phyloP scores from a whole-genome alignment of 92 coral and sea anemone genomes.

The Scolanthus callimorphus region DNA sequence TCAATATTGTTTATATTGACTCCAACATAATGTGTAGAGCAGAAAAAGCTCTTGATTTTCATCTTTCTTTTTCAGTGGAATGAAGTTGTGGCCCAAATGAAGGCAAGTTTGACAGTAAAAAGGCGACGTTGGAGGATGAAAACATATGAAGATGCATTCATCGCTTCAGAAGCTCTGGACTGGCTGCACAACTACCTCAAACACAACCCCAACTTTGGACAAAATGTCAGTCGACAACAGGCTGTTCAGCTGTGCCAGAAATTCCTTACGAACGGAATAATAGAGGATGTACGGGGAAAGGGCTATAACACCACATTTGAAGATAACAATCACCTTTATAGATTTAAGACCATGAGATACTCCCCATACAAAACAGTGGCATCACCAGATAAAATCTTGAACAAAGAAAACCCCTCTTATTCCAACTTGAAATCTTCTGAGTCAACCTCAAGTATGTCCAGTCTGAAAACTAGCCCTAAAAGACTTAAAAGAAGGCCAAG shows the following conservation, averaged over 20 bases:
- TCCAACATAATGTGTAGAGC: too few species aligned
- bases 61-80: conserved; percentile 95
- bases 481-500: conserved; percentile 9
- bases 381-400: conserved; percentile 4
- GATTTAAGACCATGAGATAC: conserved; percentile 48
- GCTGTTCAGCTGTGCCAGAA: conserved; percentile 88
- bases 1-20: too few species aligned
- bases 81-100: conserved; percentile 76
- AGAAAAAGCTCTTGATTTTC: too few species aligned
- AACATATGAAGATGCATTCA: conserved; percentile 75
- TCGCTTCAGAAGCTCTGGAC: conserved; percentile 86
- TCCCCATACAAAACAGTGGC: conserved; percentile 57
- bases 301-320: conserved; percentile 65
- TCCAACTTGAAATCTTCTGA: conserved; percentile 26
- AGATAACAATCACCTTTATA: conserved; percentile 73
- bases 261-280: conserved; percentile 67
- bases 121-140: conserved; percentile 96
- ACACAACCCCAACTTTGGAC: conserved; percentile 86
- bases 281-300: conserved; percentile 74
- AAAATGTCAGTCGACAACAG: conserved; percentile 71
- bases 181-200: conserved; percentile 89
- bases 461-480: conserved; percentile 1
- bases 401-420: conserved; percentile 21
- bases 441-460: conserved; percentile 10
- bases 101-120: conserved; percentile 72